Percentiles rank a stretch among this genome's conserved stretches.
Evolutionary conservation across 2,797 vertebrate genomes (phyloP).

Genomic region (Tachyglossus aculeatus): DNA sequence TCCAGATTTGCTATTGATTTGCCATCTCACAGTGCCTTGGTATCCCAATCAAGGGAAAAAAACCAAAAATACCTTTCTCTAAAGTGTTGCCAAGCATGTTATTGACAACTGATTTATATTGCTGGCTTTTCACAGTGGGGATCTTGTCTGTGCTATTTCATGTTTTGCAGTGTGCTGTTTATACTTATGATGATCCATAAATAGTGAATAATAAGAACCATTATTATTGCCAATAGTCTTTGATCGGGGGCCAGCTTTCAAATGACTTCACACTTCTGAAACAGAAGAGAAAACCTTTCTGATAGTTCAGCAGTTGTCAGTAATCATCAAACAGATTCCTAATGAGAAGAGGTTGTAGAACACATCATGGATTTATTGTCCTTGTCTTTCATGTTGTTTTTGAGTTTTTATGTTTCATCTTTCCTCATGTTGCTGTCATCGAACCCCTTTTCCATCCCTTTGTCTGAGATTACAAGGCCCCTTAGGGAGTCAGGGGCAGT

Average conservation of each 20-base stretch:
- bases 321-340: neutral
- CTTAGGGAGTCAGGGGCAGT: too few relatives aligned
- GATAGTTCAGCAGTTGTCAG: neutral
- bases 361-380: too few relatives aligned
- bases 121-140: slow-evolving; percentile 7
- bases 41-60: too few relatives aligned
- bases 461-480: too few relatives aligned
- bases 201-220: slow-evolving; percentile 48
- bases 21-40: too few relatives aligned
- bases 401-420: too few relatives aligned
- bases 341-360: neutral
- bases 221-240: slow-evolving; percentile 24
- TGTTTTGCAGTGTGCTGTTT: slow-evolving; percentile 33
- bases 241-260: slow-evolving; percentile 53
- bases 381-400: too few relatives aligned
- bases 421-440: too few relatives aligned
- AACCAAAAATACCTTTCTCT: neutral
- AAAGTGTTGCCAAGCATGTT: neutral
- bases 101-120: slow-evolving; percentile 31
- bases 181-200: slow-evolving; percentile 28
- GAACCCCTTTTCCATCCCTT: too few relatives aligned
- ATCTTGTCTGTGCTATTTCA: slow-evolving; percentile 17
- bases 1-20: too few relatives aligned
- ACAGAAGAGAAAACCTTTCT: neutral
- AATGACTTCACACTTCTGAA: slow-evolving; percentile 13